Conservation (phyloP, 2,797 vertebrate species). For the Zalophus californianus region DNA sequence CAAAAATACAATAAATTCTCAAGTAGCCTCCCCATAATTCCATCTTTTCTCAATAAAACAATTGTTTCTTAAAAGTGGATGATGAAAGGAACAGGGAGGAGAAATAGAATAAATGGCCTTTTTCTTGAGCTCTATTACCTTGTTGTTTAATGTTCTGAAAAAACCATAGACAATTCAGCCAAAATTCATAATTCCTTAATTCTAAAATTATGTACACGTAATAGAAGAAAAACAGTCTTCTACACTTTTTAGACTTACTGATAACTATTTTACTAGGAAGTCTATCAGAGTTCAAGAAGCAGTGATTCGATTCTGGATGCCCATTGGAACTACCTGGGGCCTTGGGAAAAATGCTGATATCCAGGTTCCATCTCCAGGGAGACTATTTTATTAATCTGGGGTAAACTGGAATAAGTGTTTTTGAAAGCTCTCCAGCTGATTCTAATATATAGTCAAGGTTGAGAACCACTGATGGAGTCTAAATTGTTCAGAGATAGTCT, state of each 20-base stretch:
- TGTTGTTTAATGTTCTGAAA: neutral
- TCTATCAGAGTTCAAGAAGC: neutral
- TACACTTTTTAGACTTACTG: neutral
- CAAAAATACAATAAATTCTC: neutral
- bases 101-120: neutral
- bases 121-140: neutral
- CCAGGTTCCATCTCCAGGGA: neutral
- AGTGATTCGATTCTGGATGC: neutral
- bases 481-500: neutral
- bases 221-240: neutral
- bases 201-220: neutral
- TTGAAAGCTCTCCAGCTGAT: neutral
- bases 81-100: neutral
- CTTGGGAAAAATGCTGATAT: neutral
- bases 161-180: neutral
- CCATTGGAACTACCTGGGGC: neutral
- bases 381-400: neutral
- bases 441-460: neutral
- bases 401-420: neutral
- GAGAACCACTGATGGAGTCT: neutral
- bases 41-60: neutral
- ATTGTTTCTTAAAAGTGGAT: neutral
- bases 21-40: neutral
- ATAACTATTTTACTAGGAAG: neutral
- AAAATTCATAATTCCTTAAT: neutral